phyloP scores from a whole-genome alignment of 2,888 invertebrate genomes.

The Tyria jacobaeae region DNA sequence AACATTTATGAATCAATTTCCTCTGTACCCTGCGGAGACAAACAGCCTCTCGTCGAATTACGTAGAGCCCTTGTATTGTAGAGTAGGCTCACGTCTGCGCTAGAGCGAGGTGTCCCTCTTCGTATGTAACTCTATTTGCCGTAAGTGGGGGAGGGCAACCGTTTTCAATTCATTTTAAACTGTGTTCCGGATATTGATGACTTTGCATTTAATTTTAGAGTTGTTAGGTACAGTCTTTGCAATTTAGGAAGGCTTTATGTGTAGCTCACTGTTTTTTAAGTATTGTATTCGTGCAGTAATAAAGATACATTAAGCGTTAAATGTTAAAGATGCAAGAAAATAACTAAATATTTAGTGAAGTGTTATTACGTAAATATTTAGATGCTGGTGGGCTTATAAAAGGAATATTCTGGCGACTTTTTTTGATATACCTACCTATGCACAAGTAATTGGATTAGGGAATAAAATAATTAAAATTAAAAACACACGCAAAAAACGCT shows the following conservation, averaged over 20 bases:
- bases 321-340: no score
- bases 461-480: no score
- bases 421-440: no score
- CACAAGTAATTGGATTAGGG: no score
- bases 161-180: slow-evolving; percentile 47
- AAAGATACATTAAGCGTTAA: no score
- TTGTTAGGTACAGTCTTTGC: slow-evolving; percentile 12
- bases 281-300: no score
- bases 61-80: slow-evolving; percentile 20
- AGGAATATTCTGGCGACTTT: neutral
- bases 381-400: neutral
- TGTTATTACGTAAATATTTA: no score
- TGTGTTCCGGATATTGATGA: slow-evolving; percentile 48
- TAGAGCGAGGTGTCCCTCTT: slow-evolving; percentile 46
- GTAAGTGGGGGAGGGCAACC: slow-evolving; percentile 41
- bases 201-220: slow-evolving; percentile 25
- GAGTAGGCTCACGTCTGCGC: slow-evolving; percentile 39
- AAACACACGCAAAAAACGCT: no score
- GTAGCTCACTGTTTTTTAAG: neutral
- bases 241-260: neutral
- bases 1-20: slow-evolving; percentile 44
- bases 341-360: no score
- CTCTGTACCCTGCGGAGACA: slow-evolving; percentile 25
- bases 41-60: slow-evolving; percentile 30
- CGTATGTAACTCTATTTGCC: slow-evolving; percentile 48